Conservation (phyloP, 2,888 invertebrate genomes). For the Cosmopolites sordidus region DNA sequence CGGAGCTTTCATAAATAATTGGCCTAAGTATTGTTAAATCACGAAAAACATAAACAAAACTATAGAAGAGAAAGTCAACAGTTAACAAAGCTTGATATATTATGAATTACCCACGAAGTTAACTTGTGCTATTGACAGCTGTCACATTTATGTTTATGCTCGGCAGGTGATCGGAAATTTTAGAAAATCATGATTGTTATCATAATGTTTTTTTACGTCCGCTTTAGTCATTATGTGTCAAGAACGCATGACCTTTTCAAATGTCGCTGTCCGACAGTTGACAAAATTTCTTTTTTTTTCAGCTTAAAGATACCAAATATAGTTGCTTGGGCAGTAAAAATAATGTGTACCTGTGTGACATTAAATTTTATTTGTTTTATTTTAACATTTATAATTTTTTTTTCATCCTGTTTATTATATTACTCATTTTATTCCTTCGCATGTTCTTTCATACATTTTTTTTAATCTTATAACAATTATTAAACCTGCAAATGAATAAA, state of each 20-base stretch:
- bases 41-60: constrained; percentile 13
- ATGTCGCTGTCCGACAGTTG: neutral
- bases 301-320: no score
- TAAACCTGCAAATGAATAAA: no score
- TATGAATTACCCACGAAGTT: constrained; percentile 28
- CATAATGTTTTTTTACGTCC: constrained; percentile 25
- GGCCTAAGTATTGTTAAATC: constrained; percentile 16
- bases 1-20: constrained; percentile 13
- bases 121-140: constrained; percentile 27
- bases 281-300: no score
- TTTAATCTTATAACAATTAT: no score
- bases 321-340: no score
- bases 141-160: constrained; percentile 31
- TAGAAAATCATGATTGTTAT: constrained; percentile 31
- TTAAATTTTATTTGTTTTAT: no score
- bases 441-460: no score
- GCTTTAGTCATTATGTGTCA: constrained; percentile 11
- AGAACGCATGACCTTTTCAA: constrained; percentile 17
- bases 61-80: constrained; percentile 20
- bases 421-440: no score
- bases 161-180: constrained; percentile 31
- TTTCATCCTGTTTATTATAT: no score
- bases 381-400: no score
- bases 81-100: constrained; percentile 20
- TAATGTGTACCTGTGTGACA: no score